Conservation (phyloP, 2,797 vertebrate species). For the Balearica regulorum region DNA sequence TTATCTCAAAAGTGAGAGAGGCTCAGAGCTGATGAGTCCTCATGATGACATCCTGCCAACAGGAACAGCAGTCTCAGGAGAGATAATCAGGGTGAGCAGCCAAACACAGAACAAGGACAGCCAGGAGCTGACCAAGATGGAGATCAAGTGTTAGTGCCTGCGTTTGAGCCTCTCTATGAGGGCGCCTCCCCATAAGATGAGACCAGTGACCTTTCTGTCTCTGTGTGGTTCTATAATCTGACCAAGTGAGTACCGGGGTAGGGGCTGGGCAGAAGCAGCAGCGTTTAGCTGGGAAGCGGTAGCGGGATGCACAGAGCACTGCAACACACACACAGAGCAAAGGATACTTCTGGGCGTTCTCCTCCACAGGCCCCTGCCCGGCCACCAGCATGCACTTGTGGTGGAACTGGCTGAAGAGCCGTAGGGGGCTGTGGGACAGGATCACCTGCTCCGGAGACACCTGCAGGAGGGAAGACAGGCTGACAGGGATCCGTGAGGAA, state of each 20-base stretch:
- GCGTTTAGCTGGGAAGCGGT: neutral
- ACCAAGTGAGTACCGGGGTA: rapidly evolving
- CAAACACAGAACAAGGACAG: neutral
- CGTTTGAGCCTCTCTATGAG: neutral
- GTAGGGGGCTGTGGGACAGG: slow-evolving; percentile 92
- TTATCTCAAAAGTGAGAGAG: neutral
- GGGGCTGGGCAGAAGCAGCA: neutral
- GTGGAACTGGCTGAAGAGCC: slow-evolving; percentile 87
- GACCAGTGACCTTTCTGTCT: neutral
- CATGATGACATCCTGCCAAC: neutral
- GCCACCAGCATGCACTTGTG: slow-evolving; percentile 86
- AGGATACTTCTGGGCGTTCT: slow-evolving; percentile 93
- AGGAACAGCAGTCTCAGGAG: neutral
- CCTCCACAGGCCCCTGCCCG: slow-evolving; percentile 88
- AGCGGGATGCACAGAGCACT: rapidly evolving
- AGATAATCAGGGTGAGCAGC: neutral
- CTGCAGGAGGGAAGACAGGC: slow-evolving; percentile 61
- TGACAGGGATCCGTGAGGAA: rapidly evolving
- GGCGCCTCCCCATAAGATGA: neutral
- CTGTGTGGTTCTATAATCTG: neutral
- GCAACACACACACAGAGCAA: rapidly evolving
- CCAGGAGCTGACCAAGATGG: neutral
- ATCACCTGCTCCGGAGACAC: slow-evolving; percentile 92
- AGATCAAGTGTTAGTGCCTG: neutral
- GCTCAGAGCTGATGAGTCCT: neutral